Evolutionary conservation across 2,888 invertebrate species (phyloP).

Genomic region (Eupithecia insigniata): DNA sequence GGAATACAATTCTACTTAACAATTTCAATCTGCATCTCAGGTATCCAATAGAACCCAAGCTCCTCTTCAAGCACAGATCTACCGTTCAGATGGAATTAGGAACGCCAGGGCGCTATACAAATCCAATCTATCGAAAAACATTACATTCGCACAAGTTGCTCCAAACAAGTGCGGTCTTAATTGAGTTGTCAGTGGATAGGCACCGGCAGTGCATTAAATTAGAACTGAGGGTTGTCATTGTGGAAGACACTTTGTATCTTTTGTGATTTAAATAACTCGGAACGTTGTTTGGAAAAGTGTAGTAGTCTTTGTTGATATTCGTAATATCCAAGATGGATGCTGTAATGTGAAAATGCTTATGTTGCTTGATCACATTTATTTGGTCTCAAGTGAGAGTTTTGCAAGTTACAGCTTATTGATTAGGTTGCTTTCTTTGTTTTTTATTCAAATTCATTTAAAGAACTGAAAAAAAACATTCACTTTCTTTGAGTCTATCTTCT

Average conservation of each 20-base stretch:
- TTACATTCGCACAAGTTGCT: constrained; percentile 52
- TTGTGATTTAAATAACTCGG: constrained; percentile 26
- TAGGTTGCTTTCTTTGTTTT: neutral
- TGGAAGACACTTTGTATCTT: constrained; percentile 48
- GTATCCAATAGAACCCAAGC: constrained; percentile 6
- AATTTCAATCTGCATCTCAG: neutral
- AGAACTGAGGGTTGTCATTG: constrained; percentile 52
- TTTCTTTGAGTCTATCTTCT: neutral
- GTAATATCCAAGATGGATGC: neutral
- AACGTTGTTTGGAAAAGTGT: constrained; percentile 12
- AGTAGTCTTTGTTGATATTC: constrained; percentile 9
- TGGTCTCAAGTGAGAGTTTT: neutral
- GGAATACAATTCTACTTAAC: neutral
- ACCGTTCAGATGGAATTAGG: constrained; percentile 48
- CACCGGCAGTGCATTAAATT: constrained; percentile 48
- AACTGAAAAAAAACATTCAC: neutral
- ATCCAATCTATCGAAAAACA: constrained; percentile 60
- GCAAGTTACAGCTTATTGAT: neutral
- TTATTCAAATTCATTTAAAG: neutral
- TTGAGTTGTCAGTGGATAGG: constrained; percentile 44
- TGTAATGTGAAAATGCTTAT: neutral
- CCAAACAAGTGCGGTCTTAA: constrained; percentile 44
- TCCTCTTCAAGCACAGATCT: constrained; percentile 6
- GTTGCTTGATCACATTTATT: neutral
- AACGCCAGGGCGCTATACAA: constrained; percentile 51